phyloP scores from a whole-genome alignment of 1,140 invertebrate genomes.

The Megalopta genalis region DNA sequence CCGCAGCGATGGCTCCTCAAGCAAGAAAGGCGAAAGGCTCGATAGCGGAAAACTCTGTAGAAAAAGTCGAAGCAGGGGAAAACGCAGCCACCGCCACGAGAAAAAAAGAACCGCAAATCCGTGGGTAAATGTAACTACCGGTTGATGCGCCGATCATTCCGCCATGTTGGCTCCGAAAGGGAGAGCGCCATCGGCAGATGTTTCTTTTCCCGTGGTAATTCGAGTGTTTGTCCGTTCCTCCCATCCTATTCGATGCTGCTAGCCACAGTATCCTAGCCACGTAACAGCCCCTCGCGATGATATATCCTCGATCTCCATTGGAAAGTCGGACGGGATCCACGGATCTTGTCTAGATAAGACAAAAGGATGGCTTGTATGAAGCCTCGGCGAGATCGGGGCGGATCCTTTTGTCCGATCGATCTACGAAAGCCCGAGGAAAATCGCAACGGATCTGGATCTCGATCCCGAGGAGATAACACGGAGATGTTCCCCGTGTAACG shows the following conservation, averaged over 20 bases:
- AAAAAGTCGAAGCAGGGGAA: constrained; percentile 35
- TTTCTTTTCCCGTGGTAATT: constrained; percentile 72
- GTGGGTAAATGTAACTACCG: constrained; percentile 77
- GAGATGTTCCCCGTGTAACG: neutral
- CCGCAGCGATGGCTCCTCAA: constrained; percentile 18
- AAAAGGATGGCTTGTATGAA: constrained; percentile 23
- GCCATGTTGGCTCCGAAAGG: constrained; percentile 76
- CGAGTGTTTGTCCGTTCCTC: constrained; percentile 70
- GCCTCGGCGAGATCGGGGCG: neutral
- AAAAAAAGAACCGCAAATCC: constrained; percentile 79
- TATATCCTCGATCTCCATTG: constrained; percentile 47
- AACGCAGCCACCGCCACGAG: constrained; percentile 22
- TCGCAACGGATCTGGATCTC: constrained; percentile 1
- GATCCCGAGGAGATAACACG: neutral
- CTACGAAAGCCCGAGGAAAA: constrained; percentile 22
- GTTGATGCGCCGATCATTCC: constrained; percentile 79
- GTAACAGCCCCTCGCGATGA: too few species aligned
- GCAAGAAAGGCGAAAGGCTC: constrained; percentile 28
- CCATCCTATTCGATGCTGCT: neutral
- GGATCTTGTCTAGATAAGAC: constrained; percentile 55
- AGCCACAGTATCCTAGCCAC: too few species aligned
- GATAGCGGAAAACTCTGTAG: constrained; percentile 3
- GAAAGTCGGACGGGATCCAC: constrained; percentile 37
- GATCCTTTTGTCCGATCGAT: constrained; percentile 8
- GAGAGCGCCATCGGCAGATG: constrained; percentile 77